These are phyloP conservation scores for Chymomyza costata DNA, from an alignment of 1,140 invertebrate species.

Conservation along the genomic window DNA sequence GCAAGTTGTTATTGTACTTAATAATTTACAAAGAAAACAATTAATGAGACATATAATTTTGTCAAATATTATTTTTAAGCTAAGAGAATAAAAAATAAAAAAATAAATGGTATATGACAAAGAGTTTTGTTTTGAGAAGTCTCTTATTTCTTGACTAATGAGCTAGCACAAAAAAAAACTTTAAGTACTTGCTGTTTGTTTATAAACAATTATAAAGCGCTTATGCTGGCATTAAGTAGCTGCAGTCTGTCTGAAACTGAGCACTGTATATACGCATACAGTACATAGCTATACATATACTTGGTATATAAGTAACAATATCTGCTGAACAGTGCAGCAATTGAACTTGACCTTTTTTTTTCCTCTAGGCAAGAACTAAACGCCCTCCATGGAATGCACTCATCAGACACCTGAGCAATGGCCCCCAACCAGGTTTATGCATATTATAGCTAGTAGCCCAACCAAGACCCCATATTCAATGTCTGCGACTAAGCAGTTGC, in stretches of 20 bases:
- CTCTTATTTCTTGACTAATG: no score
- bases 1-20: no score
- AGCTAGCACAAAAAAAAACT: no score
- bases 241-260: no score
- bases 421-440: constrained; percentile 17
- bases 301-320: constrained; percentile 7
- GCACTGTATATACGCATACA: no score
- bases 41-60: no score
- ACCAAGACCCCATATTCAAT: constrained; percentile 11
- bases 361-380: constrained; percentile 9
- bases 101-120: no score
- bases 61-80: no score
- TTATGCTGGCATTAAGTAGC: constrained; percentile 8
- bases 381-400: constrained; percentile 26
- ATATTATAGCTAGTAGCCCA: constrained; percentile 22
- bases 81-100: no score
- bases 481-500: constrained; percentile 31
- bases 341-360: constrained; percentile 36
- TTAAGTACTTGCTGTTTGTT: constrained; percentile 2
- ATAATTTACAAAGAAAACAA: no score
- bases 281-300: no score
- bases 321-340: constrained; percentile 20
- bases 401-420: constrained; percentile 17
- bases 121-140: no score
- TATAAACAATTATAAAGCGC: constrained; percentile 32